A percentile compares a stretch with the other conserved stretches of the same genome.
Conservation (phyloP, 2,797 vertebrate species). For the Manis javanica region DNA sequence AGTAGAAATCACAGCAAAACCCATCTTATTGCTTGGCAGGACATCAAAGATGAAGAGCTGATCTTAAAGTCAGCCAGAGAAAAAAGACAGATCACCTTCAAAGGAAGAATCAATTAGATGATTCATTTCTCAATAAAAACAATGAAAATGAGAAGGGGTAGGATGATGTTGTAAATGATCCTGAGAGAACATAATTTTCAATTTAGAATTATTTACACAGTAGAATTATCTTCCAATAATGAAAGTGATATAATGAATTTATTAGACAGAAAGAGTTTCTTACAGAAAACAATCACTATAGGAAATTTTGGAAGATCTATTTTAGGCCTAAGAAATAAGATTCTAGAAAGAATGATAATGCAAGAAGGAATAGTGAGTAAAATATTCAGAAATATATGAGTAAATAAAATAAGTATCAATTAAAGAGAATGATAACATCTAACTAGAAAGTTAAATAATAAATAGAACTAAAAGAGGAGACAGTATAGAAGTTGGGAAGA, state of each 20-base stretch:
- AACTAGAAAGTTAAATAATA: not conserved
- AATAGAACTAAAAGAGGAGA: not conserved
- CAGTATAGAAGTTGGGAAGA: not conserved
- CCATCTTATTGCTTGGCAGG: not conserved
- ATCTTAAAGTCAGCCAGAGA: not conserved
- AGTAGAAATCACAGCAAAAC: not conserved
- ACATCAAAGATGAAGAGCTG: not conserved
- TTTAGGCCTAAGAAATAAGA: not conserved
- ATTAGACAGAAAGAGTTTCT: not conserved
- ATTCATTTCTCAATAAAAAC: not conserved
- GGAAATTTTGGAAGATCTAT: not conserved
- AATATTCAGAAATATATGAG: not conserved
- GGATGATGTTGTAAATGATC: not conserved
- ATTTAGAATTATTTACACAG: not conserved
- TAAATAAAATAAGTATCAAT: not conserved
- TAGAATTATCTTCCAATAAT: not conserved
- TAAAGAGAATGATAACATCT: not conserved
- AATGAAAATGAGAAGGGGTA: not conserved
- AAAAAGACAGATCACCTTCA: not conserved
- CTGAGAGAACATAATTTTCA: not conserved
- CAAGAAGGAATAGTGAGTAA: not conserved
- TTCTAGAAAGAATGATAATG: not conserved
- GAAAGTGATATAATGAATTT: not conserved
- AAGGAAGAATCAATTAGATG: not conserved
- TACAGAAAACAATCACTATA: not conserved